These are phyloP conservation scores for Callipepla squamata DNA, from an alignment of 2,113 vertebrate species.

Conservation along the genomic window DNA sequence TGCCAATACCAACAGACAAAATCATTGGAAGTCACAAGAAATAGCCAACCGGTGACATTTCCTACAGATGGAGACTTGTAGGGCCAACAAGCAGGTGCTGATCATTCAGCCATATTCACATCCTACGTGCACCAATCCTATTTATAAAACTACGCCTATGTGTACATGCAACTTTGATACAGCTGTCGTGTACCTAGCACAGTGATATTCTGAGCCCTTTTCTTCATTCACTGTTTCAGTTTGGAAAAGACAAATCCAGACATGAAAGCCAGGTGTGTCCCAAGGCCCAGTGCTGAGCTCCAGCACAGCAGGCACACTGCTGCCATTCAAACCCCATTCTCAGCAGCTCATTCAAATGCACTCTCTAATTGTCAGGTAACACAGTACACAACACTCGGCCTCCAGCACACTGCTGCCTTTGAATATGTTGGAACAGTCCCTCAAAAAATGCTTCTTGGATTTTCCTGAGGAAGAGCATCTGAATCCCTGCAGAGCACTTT, in stretches of 20 bases:
- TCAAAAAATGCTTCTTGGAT: not conserved
- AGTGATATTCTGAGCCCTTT: not conserved
- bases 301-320: not conserved
- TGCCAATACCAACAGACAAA: not conserved
- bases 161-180: not conserved
- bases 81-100: not conserved
- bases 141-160: not conserved
- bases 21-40: not conserved
- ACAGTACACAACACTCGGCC: not conserved
- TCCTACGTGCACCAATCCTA: not conserved
- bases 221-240: not conserved
- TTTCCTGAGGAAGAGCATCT: not conserved
- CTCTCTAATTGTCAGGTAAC: not conserved
- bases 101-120: not conserved
- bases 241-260: not conserved
- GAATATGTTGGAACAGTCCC: not conserved
- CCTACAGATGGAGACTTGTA: not conserved
- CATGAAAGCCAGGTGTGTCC: not conserved
- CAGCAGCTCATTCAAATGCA: not conserved
- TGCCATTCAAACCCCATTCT: not conserved
- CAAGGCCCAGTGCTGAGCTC: rapidly evolving
- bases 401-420: not conserved
- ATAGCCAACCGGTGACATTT: not conserved
- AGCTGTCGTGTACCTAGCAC: not conserved
- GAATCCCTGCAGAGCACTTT: not conserved